A percentile compares a stretch with the other conserved stretches of the same genome.
Evolutionary conservation across 2,797 vertebrate genomes (phyloP).

Genomic region (Cyprinodon diabolis): DNA sequence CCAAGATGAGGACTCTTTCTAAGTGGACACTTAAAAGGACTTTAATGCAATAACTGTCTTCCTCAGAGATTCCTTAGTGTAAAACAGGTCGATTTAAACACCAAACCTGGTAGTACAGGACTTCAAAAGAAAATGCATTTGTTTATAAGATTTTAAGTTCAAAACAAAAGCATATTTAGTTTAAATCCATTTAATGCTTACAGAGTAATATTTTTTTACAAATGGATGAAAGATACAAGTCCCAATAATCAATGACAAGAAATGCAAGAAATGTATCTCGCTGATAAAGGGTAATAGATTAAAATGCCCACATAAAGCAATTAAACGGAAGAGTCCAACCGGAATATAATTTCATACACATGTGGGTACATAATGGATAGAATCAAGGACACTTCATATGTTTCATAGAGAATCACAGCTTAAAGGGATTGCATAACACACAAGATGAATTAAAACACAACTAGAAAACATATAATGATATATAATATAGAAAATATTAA

Average conservation of each 20-base stretch:
- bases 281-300: neutral
- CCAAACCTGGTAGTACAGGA: neutral
- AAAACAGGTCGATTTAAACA: constrained; percentile 9
- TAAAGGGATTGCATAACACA: too few species aligned
- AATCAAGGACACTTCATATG: too few species aligned
- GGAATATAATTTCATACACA: neutral
- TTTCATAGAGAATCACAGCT: too few species aligned
- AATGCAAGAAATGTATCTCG: neutral
- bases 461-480: too few species aligned
- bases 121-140: too few species aligned
- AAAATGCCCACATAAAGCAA: neutral
- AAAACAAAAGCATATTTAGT: constrained; percentile 8
- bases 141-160: neutral
- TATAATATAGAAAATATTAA: too few species aligned
- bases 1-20: constrained; percentile 27
- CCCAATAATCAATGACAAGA: neutral
- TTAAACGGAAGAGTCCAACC: constrained; percentile 1
- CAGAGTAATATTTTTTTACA: neutral
- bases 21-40: constrained; percentile 9
- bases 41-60: constrained; percentile 38
- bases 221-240: neutral
- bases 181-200: neutral
- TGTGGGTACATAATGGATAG: neutral
- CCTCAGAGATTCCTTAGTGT: neutral
- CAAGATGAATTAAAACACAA: too few species aligned